These are phyloP conservation scores for Hedya salicella DNA, from an alignment of 2,888 invertebrate species.

Conservation along the genomic window DNA sequence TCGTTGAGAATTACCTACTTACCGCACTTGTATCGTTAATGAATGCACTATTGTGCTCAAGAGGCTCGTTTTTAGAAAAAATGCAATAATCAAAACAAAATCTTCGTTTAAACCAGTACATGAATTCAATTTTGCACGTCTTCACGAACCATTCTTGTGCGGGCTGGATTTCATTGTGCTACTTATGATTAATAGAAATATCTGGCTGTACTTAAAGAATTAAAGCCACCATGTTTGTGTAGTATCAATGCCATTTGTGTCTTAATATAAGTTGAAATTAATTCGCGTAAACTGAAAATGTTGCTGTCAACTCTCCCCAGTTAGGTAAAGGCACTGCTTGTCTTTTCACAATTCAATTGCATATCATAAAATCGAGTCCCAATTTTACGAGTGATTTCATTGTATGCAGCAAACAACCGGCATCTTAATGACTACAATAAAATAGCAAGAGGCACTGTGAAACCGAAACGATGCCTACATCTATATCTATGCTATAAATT, in stretches of 20 bases:
- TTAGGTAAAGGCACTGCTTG: conserved; percentile 41
- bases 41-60: too few relatives aligned
- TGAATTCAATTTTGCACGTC: too few relatives aligned
- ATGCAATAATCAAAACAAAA: too few relatives aligned
- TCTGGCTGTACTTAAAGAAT: conserved; percentile 1
- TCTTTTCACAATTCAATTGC: conserved; percentile 39
- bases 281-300: conserved; percentile 25
- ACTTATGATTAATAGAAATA: neutral
- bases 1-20: too few relatives aligned
- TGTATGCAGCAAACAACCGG: conserved; percentile 31
- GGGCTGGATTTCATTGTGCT: conserved; percentile 7
- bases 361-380: conserved; percentile 32
- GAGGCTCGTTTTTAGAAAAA: too few relatives aligned
- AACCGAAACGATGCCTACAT: conserved; percentile 47
- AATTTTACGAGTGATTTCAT: conserved; percentile 19
- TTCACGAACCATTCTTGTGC: conserved; percentile 13
- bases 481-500: conserved; percentile 49
- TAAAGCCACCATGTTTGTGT: neutral
- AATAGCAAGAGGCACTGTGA: conserved; percentile 44
- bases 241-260: conserved; percentile 3
- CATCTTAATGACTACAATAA: conserved; percentile 38
- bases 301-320: conserved; percentile 17
- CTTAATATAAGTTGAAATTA: conserved; percentile 9
- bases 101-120: too few relatives aligned
- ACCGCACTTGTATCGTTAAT: too few relatives aligned